A percentile compares a stretch with the other conserved stretches of the same genome.
Evolutionary conservation across 1,140 invertebrate species (phyloP).

Genomic region (Drosophila yakuba): DNA sequence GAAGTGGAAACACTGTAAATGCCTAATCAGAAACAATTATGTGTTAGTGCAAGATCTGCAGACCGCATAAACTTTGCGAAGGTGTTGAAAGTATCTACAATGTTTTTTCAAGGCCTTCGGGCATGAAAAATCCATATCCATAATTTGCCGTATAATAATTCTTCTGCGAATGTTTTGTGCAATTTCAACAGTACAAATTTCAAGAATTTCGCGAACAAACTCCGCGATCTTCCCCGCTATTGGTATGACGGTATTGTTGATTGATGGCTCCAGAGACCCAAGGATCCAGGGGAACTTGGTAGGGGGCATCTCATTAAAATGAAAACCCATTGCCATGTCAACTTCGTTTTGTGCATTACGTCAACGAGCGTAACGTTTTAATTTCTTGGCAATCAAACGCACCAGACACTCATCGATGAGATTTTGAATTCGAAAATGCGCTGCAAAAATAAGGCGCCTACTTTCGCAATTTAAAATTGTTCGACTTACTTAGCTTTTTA

Average conservation of each 20-base stretch:
- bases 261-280: constrained; percentile 53
- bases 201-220: constrained; percentile 41
- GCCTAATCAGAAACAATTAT: constrained; percentile 76
- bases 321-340: constrained; percentile 66
- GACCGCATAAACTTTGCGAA: constrained; percentile 70
- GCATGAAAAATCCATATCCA: no score
- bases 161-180: constrained; percentile 74
- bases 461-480: no score
- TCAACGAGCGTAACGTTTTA: constrained; percentile 81
- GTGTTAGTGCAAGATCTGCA: constrained; percentile 16
- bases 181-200: constrained; percentile 73
- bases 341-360: constrained; percentile 71
- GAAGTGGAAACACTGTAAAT: constrained; percentile 17
- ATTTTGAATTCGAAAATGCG: constrained; percentile 19
- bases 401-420: constrained; percentile 62
- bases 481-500: no score
- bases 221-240: constrained; percentile 34
- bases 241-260: constrained; percentile 36
- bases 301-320: constrained; percentile 54
- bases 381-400: constrained; percentile 80
- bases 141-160: constrained; percentile 47
- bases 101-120: constrained; percentile 26
- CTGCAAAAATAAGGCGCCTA: constrained; percentile 1
- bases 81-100: constrained; percentile 71
- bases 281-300: constrained; percentile 10